Percentiles rank a stretch among this genome's conserved stretches.
phyloP scores from a whole-genome alignment of 2,113 vertebrate genomes.

The Nycticorax nycticorax region DNA sequence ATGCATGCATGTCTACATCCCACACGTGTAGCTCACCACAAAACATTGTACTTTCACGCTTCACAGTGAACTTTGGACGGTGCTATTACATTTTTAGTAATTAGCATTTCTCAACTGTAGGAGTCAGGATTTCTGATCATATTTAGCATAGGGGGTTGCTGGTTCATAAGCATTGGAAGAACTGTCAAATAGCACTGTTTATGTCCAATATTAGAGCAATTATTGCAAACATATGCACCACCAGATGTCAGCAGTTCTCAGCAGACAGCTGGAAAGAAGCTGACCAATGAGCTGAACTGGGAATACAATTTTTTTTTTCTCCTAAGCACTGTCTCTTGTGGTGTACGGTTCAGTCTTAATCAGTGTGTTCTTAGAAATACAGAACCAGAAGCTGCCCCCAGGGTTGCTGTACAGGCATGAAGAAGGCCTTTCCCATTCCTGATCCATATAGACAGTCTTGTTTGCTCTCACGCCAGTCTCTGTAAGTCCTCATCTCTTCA shows the following conservation, averaged over 20 bases:
- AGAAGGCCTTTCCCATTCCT: neutral
- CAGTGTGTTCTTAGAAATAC: neutral
- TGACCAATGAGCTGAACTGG: neutral
- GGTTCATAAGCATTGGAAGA: neutral
- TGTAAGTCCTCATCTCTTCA: neutral
- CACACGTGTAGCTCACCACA: neutral
- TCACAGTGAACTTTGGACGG: neutral
- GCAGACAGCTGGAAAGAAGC: neutral
- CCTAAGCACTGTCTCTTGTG: neutral
- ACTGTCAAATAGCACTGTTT: neutral
- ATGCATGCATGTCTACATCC: neutral
- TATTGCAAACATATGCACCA: neutral
- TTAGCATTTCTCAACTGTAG: neutral
- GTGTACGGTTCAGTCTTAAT: neutral
- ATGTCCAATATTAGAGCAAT: neutral
- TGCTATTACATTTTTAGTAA: neutral
- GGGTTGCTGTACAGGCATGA: neutral
- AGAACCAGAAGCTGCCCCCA: neutral
- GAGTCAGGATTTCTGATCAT: neutral
- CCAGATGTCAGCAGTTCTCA: neutral
- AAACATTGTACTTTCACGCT: neutral
- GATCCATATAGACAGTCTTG: neutral
- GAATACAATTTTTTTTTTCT: neutral
- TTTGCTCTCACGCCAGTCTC: neutral
- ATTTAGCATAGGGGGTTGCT: neutral